A percentile compares a stretch with the other conserved stretches of the same genome.
These are phyloP conservation scores for Bubo blakistoni DNA, from an alignment of 2,113 vertebrate species.

Conservation along the genomic window DNA sequence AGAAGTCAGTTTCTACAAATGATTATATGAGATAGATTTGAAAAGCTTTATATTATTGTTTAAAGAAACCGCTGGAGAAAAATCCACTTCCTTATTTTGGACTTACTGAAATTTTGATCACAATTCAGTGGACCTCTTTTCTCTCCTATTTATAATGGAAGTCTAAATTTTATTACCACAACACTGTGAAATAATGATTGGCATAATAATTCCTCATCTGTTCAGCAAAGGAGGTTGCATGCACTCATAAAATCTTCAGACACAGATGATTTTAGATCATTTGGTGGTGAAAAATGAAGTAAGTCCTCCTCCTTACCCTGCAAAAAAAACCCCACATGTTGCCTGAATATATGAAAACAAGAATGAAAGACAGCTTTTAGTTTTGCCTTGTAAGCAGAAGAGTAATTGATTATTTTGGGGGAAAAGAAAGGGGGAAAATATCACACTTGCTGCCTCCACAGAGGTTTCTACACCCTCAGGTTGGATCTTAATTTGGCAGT, in stretches of 20 bases:
- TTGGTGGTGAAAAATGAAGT: neutral
- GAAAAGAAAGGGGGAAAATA: neutral
- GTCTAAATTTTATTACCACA: neutral
- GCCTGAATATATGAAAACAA: neutral
- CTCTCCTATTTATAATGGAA: neutral
- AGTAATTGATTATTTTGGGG: neutral
- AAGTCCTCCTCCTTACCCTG: rapidly evolving
- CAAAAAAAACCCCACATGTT: rapidly evolving
- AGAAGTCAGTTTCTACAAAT: neutral
- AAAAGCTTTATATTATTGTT: neutral
- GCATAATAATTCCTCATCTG: neutral
- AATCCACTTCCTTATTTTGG: neutral
- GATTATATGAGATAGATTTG: neutral
- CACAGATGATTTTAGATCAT: neutral
- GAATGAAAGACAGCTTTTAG: neutral
- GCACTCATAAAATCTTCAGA: neutral
- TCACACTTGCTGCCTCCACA: neutral
- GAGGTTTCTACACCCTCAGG: neutral
- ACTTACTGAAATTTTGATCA: neutral
- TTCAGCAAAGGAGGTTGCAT: neutral
- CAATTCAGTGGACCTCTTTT: neutral
- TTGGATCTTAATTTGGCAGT: neutral
- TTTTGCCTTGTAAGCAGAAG: neutral
- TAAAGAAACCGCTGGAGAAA: neutral
- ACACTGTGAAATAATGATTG: neutral